A percentile compares a stretch with the other conserved stretches of the same genome.
phyloP scores from a whole-genome alignment of 2,113 vertebrate species.

The Rhynchomys soricoides region DNA sequence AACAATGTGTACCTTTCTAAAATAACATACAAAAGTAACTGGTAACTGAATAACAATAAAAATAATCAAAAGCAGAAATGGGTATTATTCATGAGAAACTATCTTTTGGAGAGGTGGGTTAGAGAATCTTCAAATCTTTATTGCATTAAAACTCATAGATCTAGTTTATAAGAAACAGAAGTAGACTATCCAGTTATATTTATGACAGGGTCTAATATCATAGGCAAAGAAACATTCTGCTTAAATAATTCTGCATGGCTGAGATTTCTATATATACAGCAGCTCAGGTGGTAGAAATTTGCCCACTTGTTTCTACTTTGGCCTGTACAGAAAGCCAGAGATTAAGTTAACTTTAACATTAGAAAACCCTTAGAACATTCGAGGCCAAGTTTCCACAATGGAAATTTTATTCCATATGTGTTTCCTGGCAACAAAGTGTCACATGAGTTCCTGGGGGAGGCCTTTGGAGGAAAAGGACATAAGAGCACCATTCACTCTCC shows the following conservation, averaged over 20 bases:
- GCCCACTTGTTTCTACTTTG: constrained; percentile 24
- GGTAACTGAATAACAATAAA: neutral
- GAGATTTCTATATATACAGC: neutral
- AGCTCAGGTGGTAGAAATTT: neutral
- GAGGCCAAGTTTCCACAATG: constrained; percentile 30
- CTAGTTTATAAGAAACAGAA: constrained; percentile 12
- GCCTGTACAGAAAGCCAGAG: constrained; percentile 14
- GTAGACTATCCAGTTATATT: neutral
- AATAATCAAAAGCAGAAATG: neutral
- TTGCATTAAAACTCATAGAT: neutral
- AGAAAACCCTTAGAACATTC: neutral
- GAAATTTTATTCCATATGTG: constrained; percentile 39
- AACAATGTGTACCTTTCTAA: neutral
- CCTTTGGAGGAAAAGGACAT: neutral
- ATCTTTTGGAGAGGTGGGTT: neutral
- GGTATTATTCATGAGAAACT: neutral
- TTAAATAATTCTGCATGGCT: neutral
- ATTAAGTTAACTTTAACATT: neutral
- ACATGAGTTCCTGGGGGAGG: neutral
- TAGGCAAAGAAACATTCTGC: neutral
- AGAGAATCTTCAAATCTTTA: constrained; percentile 24
- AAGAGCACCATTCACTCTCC: constrained; percentile 9
- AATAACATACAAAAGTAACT: neutral
- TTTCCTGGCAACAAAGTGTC: constrained; percentile 18
- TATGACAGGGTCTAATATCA: constrained; percentile 4